Base-by-base conservation (phyloP, 1,140 invertebrate genomes). In the Camponotus vicinus region DNA sequence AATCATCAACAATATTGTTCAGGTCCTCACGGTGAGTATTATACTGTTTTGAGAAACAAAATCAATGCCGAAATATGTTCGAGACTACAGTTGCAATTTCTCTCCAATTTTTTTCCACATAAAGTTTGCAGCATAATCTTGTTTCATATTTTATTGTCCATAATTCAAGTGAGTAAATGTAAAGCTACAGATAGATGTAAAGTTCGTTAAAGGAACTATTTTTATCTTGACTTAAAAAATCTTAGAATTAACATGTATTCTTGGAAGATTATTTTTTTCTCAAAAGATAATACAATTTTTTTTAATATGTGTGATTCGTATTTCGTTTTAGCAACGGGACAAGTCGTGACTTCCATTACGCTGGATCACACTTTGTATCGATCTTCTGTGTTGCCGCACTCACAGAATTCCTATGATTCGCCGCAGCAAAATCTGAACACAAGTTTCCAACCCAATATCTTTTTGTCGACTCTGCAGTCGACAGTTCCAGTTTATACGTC, bases 311-410 rank as follows among this genome's bases (percentile, higher is more conserved):
- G 18, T 13, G 15, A 6, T 11, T 42, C 11, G 67, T 57, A 52
- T 59, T 77, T 86, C 8, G 13, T 92, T 90, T 34, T 37, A 93
- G 93, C 84, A 13, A 76, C 34, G 0, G 94, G 92, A 21, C 77
- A 84, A 18, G 59, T 94, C 0, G 80, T 94, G 0, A 95, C 94
- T 13, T 85, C 90, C 3, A 94, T 95, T 7, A 79, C 84, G 57
- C 71, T 95, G 37, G 92, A 95, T 42, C 93, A 95, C 55, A 93
- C 90, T 0, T 61, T 95, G 0, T 93, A 90, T 64, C 92, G 93
- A 15, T 90, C 93, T 37, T 67, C 76, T 37, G 13, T 87, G 3
- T 27, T 67, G 32, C 34, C 80, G 1, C 18, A 82, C 3, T 69
- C 84, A 1, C 40, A 21, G 18, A 57, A 57, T 59, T n/a, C n/a